Evolutionary conservation across 2,113 vertebrate genomes (phyloP).

Genomic region (Eudyptes chrysolophus): DNA sequence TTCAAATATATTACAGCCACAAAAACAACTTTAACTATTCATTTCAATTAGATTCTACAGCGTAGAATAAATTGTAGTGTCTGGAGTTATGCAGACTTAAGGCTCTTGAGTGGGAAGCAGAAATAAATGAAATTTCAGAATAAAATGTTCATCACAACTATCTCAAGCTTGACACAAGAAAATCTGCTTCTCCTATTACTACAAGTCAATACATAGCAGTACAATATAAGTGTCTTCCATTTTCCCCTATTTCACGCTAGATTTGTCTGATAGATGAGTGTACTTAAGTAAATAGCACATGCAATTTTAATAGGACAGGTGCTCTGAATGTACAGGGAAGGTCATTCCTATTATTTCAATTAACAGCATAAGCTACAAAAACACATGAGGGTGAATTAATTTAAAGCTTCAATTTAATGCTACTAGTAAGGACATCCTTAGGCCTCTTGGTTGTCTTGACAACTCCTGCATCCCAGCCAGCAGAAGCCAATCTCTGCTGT

Average conservation of each 20-base stretch:
- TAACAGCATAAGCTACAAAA: conserved; percentile 79
- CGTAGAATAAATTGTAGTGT: neutral
- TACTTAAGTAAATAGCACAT: conserved; percentile 76
- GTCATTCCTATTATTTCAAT: conserved; percentile 82
- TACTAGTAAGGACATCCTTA: conserved; percentile 75
- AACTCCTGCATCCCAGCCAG: conserved; percentile 76
- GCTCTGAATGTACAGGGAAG: conserved; percentile 73
- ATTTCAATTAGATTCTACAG: neutral
- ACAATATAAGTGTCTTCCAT: conserved; percentile 69
- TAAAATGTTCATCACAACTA: conserved; percentile 49
- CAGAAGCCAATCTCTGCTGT: conserved; percentile 68
- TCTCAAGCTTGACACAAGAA: conserved; percentile 56
- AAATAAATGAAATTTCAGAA: conserved; percentile 63
- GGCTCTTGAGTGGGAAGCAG: conserved; percentile 14
- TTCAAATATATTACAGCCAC: neutral
- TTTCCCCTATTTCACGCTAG: conserved; percentile 75
- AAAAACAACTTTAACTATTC: neutral
- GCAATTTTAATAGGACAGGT: conserved; percentile 78
- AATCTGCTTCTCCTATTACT: conserved; percentile 54
- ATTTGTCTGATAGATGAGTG: conserved; percentile 77
- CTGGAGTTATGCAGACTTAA: conserved; percentile 8
- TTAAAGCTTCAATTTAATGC: conserved; percentile 79
- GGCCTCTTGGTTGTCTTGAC: conserved; percentile 83
- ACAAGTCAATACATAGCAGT: conserved; percentile 55
- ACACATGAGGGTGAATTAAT: conserved; percentile 79